Conservation (phyloP, 2,797 vertebrate genomes). For the Schizopygopsis malacanthus region DNA sequence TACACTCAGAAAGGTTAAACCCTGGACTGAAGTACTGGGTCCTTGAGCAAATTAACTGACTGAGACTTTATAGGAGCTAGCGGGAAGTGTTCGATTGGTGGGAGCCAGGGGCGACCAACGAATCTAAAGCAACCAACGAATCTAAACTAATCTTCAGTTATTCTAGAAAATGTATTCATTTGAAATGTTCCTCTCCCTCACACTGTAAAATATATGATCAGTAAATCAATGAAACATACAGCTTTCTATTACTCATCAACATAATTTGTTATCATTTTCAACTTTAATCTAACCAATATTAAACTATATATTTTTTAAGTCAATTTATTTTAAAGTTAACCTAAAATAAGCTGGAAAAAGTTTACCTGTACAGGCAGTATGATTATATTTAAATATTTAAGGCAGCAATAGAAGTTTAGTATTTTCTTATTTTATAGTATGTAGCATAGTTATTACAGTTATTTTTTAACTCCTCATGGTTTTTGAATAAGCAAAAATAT, state of each 20-base stretch:
- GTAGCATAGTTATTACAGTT: not conserved
- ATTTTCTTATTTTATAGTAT: not conserved
- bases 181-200: not conserved
- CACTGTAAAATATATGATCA: not conserved
- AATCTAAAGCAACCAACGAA: not conserved
- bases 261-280: no score
- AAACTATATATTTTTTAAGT: no score
- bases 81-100: not conserved
- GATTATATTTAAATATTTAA: no score
- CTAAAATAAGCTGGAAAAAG: no score
- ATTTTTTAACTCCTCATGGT: not conserved
- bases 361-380: no score
- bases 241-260: no score
- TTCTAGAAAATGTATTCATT: not conserved
- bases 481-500: not conserved
- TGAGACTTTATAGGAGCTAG: constrained; percentile 32
- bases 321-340: no score
- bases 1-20: constrained; percentile 24
- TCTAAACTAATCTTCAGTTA: not conserved
- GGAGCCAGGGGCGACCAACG: no score
- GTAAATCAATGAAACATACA: no score
- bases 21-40: constrained; percentile 34
- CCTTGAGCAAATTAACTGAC: constrained; percentile 44
- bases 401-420: no score
- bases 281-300: no score